A percentile compares a stretch with the other conserved stretches of the same genome.
These are phyloP conservation scores for Crotalus adamanteus DNA, from an alignment of 2,797 vertebrate species.

Conservation along the genomic window DNA sequence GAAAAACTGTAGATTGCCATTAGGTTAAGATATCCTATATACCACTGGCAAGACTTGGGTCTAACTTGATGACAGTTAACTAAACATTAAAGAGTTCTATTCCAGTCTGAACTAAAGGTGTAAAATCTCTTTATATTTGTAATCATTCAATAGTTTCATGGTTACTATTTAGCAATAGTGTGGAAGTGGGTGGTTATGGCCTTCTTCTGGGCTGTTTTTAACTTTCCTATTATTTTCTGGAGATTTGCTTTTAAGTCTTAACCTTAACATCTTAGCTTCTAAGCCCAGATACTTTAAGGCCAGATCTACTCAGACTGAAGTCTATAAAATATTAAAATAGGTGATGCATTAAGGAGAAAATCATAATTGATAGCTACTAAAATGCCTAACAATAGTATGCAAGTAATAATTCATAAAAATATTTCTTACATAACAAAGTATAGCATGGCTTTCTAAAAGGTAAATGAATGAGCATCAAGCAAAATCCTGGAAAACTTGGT, in stretches of 20 bases:
- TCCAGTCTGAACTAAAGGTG: neutral
- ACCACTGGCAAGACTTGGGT: neutral
- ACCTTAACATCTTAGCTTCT: neutral
- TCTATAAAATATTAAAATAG: neutral
- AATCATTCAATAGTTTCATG: neutral
- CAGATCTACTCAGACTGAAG: neutral
- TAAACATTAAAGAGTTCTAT: neutral
- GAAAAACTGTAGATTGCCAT: neutral
- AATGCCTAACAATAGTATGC: neutral
- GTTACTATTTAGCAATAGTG: neutral
- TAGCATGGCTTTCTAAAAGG: neutral
- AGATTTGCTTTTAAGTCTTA: neutral
- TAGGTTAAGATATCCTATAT: neutral
- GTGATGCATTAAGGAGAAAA: neutral
- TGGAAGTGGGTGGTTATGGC: neutral
- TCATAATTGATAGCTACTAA: neutral
- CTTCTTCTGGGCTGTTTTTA: neutral
- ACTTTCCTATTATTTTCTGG: neutral
- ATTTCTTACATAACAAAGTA: neutral
- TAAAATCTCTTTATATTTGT: neutral
- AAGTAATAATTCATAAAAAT: neutral
- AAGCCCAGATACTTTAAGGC: neutral
- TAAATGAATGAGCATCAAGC: neutral
- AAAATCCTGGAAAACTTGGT: neutral
- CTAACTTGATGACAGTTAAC: neutral